Base-by-base conservation (phyloP, 2,113 vertebrate genomes). In the Cyprinodon brontotheroides region DNA sequence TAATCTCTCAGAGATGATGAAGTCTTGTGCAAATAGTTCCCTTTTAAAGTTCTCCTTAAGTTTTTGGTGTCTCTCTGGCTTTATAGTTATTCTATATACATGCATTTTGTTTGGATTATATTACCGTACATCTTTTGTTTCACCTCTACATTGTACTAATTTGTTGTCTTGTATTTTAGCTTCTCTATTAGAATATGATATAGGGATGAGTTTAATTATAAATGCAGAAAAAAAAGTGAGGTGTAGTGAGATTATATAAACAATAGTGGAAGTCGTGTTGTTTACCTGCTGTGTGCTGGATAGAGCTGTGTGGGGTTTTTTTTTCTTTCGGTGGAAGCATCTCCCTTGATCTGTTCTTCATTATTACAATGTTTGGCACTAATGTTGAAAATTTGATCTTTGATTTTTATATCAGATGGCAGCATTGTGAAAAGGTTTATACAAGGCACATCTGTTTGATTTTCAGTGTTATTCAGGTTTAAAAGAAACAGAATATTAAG, bases 271-370 rank as follows among this genome's bases (percentile, higher is more conserved):
- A 3, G 41, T 48, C 72, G 64, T 11, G 43, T 29, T 3, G 0
- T 17, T 48, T 47, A 50, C 48, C 63, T 72, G 76, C 68, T 75
- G 57, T 37, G 64, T 4, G 17, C 17, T 36, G 68, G 20, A 71
- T 72, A 12, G 73, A 75, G 68, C 73, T 40, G 68, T 48, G 43
- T 71, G 63, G 57, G 22, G 29, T 29, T 29, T 60, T 75, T 80
- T 67, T 81, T 77, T 59, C 81, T 75, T 78, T 81, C 80, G 86
- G n/a, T 80, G 36, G 15, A 66, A 73, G 80, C 84, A 81, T 79
- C 88, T 88, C 79, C 48, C 68, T 75, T 80, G 77, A 65, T 83
- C 84, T 86, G 80, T 65, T 48, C 48, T 22, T 53, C n/a, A 22
- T 77, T 61, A 75, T 77, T 65, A 76, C 74, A 68, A 77, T 61